phyloP scores from a whole-genome alignment of 2,113 vertebrate species.

The Aegotheles bennettii region DNA sequence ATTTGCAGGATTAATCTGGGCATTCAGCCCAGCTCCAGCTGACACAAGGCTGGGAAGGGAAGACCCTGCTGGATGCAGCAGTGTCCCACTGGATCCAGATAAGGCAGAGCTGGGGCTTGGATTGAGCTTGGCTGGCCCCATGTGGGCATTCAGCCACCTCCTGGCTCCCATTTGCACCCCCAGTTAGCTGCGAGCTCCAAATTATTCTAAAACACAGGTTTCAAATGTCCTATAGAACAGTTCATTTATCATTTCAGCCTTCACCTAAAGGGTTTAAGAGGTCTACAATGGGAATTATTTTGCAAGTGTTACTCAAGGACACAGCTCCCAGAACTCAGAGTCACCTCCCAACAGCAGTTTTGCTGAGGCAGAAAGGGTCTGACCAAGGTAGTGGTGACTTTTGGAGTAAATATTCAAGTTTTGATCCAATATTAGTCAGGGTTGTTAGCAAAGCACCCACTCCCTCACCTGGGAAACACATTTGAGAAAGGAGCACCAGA shows the following conservation, averaged over 20 bases:
- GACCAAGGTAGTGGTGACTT: background rate
- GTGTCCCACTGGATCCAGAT: rapidly evolving
- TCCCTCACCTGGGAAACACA: background rate
- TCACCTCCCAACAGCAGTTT: background rate
- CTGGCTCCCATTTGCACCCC: background rate
- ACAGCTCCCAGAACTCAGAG: background rate
- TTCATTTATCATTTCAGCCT: background rate
- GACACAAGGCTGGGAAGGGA: background rate
- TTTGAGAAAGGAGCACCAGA: background rate
- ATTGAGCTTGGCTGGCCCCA: background rate
- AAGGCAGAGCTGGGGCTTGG: background rate
- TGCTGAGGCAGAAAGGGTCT: background rate
- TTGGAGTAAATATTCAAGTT: background rate
- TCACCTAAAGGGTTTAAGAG: background rate
- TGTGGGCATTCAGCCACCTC: background rate
- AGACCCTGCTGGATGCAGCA: background rate
- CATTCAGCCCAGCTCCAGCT: background rate
- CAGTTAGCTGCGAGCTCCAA: background rate
- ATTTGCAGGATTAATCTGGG: background rate
- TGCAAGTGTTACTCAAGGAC: background rate
- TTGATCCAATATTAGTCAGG: background rate
- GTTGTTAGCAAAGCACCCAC: background rate
- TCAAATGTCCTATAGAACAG: background rate
- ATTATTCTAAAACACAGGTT: background rate
- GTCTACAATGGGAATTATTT: rapidly evolving